Base-by-base conservation (phyloP, 1,140 invertebrate species). In the Ganaspis sp. region DNA sequence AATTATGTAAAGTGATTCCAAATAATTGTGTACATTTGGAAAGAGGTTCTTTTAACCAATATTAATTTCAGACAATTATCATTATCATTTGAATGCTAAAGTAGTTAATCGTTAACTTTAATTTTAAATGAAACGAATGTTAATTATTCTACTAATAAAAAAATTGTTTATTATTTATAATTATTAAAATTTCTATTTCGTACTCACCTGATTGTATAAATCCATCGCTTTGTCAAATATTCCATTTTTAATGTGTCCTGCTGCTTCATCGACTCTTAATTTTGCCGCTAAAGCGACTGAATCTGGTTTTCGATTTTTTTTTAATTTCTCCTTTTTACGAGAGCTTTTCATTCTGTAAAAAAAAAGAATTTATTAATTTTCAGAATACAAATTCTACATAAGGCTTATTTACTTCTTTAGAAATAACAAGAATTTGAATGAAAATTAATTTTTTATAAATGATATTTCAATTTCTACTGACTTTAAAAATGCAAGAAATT, bases 241-340 rank as follows among this genome's bases (percentile, higher is more conserved):
- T 12, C 94, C 93, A 80, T 92, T 93, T 90, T 96, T 95, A 77
- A 94, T 91, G 81, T 96, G 94, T 74, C 93, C 94, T 1, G 92
- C 92, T 19, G 95, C 94, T 87, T 96, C 95, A 85, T 95, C 94
- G 21, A 93, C 92, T 72, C 93, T 88, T 17, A 93, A 80, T 83
- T 95, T 93, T 21, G 93, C 93, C 81, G 85, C 83, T 9, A 84
- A 64, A 4, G 58, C 23, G 29, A 64, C 8, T 29, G 8, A 42
- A 26, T 38, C 21, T 12, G n/a, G 42, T 19, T 91, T 89, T 69
- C 92, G 92, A 21, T 89, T 90, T 5, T 84, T 83, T 9, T 91
- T 91, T 37, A 85, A 87, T 79, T 93, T 93, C 86, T 86, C 9
- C 72, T 80, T 81, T 9, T 37, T 19, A 38, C 29, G 45, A 70